phyloP scores from a whole-genome alignment of 2,797 vertebrate genomes.

The Schizothorax lantsangensis region DNA sequence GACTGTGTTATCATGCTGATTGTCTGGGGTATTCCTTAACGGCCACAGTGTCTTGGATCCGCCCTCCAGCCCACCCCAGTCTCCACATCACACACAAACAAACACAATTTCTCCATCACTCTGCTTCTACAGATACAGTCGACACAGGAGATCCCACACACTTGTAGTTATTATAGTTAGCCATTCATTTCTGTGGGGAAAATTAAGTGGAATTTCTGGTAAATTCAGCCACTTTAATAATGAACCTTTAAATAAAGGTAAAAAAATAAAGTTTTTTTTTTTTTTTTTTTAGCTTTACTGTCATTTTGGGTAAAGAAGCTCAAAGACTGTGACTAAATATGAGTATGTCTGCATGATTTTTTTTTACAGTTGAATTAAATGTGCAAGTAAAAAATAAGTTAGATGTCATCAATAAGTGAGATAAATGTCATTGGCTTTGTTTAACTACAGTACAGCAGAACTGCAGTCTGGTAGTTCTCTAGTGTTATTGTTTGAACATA shows the following conservation, averaged over 20 bases:
- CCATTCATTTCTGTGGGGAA: neutral
- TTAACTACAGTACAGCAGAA: neutral
- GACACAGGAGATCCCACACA: neutral
- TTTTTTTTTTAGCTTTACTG: neutral
- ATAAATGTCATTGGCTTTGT: neutral
- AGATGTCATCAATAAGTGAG: neutral
- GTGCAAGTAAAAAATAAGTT: neutral
- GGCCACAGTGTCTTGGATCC: neutral
- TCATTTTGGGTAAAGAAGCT: neutral
- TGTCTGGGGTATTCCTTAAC: constrained; percentile 28
- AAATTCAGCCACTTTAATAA: neutral
- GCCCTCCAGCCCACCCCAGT: neutral
- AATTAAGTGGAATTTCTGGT: neutral
- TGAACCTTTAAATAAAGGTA: neutral
- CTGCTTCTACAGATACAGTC: neutral
- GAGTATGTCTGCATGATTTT: too few relatives aligned
- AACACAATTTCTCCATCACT: neutral
- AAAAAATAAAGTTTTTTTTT: neutral
- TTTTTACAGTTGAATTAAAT: neutral
- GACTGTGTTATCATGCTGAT: constrained; percentile 43
- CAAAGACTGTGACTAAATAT: too few relatives aligned
- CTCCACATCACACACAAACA: constrained; percentile 15
- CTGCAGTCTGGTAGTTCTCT: neutral
- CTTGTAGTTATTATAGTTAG: neutral
- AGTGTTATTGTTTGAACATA: neutral